These are phyloP conservation scores for Phalloptychus januarius DNA, from an alignment of 2,797 vertebrate genomes.

Conservation along the genomic window DNA sequence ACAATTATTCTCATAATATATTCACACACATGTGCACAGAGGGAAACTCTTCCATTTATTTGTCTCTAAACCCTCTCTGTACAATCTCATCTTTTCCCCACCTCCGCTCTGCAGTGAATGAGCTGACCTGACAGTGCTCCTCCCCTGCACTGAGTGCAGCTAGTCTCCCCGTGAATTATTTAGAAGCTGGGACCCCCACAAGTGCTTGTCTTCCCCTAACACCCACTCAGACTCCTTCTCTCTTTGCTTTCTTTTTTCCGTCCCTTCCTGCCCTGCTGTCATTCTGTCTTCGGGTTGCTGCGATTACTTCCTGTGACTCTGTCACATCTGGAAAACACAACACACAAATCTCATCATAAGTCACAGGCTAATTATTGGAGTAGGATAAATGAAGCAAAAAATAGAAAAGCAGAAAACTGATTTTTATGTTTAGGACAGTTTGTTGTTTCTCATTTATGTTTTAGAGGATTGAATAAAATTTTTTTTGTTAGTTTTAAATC, in stretches of 20 bases:
- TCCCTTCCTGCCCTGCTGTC: slow-evolving; percentile 60
- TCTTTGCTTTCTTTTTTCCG: slow-evolving; percentile 22
- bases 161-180: slow-evolving; percentile 83
- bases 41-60: slow-evolving; percentile 34
- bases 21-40: slow-evolving; percentile 12
- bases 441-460: background rate
- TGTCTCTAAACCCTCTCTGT: slow-evolving; percentile 31
- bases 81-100: slow-evolving; percentile 32
- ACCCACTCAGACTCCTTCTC: slow-evolving; percentile 47
- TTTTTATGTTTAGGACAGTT: background rate
- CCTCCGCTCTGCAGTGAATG: slow-evolving; percentile 70
- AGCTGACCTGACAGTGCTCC: slow-evolving; percentile 80
- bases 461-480: background rate
- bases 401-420: background rate
- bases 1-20: slow-evolving; percentile 18
- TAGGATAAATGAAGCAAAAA: background rate
- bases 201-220: slow-evolving; percentile 76
- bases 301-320: slow-evolving; percentile 44
- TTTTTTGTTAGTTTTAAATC: background rate
- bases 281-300: slow-evolving; percentile 45
- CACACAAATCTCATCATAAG: slow-evolving; percentile 21
- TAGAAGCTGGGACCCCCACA: slow-evolving; percentile 81
- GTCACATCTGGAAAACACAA: slow-evolving; percentile 35
- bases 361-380: slow-evolving; percentile 19
- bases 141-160: slow-evolving; percentile 78